Evolutionary conservation across 2,797 vertebrate genomes (phyloP), one percentile per base, ranked within the genome.

Genomic region (Gallinago stenura): DNA sequence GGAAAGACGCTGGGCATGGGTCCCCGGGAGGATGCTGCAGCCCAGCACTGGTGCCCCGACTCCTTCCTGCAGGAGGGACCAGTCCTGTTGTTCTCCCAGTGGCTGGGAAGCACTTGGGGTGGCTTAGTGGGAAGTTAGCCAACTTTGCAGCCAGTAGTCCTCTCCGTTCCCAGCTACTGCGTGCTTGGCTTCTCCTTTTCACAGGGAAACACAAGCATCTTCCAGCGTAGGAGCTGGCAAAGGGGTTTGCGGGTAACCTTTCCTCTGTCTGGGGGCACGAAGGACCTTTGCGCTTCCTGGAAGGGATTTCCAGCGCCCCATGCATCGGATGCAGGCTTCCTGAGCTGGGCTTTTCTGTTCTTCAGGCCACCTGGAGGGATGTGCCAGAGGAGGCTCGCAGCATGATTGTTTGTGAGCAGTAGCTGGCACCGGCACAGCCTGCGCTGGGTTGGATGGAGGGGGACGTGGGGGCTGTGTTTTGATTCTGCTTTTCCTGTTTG

Each of bases 401-500:
- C 2, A 3, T 39, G 73, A 61, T 64, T 89, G 57, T 57, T 70
- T 51, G 72, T 64, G 82, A 93, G 89, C 0, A 0, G 84, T 72
- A 85, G 92, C 89, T 95, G 95, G 86, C 93, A 94, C 31, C 21
- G 31, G 70, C 1, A 31, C 87, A 90, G 90, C 35, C 60, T 65
- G 57, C 4, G 12, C 54, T 86, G 72, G 51, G 50, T 88, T 88
- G 79, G 90, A 69, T 93, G 82, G 51, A 89, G 60, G 11, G 65
- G 76, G 53, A 61, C 7, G 7, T 50, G 76, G 82, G 54, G 82
- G 54, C 79, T 93, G 65, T 94, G 83, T 87, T 93, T 97, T 90
- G 87, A 76, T 86, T 95, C 79, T 93, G 54, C 83, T 83, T 90
- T 96, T 96, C 94, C 94, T 96, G 83, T 93, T 95, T 93, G 85